Base-by-base conservation (phyloP, 1,140 invertebrate species). In the Sitophilus oryzae region DNA sequence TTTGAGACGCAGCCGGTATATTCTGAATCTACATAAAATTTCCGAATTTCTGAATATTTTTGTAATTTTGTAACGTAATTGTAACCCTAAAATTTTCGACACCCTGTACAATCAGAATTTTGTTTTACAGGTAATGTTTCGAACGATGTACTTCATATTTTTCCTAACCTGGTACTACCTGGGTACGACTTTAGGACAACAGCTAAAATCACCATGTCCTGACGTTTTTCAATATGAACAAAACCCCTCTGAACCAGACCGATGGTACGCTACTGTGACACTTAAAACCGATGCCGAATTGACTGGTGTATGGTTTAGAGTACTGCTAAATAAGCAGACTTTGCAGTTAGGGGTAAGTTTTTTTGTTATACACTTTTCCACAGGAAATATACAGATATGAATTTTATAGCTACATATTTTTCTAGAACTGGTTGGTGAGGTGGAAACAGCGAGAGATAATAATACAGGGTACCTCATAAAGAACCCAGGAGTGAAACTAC, bases 371-470 rank as follows among this genome's bases (percentile, higher is more conserved):
- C 11, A 30, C 25, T 30, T 11, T 30, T 6, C 11, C 11, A 30
- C 25, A 30, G 11, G 5, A 30, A 30, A 30, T 5, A 5, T 5
- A 30, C 25, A 30, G 11, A 30, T 30, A 30, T 30, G 5, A 19
- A 20, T 20, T 43, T 43, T 43, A 11, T 43, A 16, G 6, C 9
- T 43, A 10, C 15, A 16, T 23, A 21, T 25, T 25, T 25, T 35
- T 68, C 2, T 42, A 72, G 71, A 72, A 72, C 37, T 72, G 69
- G 69, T 72, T 49, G 71, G 71, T 6, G 66, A 70, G 53, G 62
- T 70, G 0, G 50, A 55, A 55, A 66, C 65, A 0, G n/a, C n/a
- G n/a, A 52, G 61, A 9, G 67, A 72, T 40, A 67, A 70, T 53
- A 67, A 51, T 35, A 34, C 16, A 8, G 66, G 66, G 21, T 72